Percentiles rank a stretch among this genome's conserved stretches.
Evolutionary conservation across 2,888 invertebrate species (phyloP).

Genomic region (Linyphia triangularis): DNA sequence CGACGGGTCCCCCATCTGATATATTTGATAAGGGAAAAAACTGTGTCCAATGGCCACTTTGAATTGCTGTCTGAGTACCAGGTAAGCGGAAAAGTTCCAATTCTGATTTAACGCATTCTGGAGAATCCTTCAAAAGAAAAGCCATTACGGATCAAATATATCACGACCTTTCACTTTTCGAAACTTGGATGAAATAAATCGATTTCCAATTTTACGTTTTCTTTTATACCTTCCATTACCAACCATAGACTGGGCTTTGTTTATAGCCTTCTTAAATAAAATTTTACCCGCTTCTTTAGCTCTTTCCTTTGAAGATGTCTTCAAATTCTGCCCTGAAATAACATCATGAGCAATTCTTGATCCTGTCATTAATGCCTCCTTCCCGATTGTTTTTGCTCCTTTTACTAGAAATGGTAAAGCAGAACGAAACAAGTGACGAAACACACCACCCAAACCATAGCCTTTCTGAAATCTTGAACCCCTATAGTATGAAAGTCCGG

Average conservation of each 20-base stretch:
- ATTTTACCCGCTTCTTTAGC: conserved; percentile 3
- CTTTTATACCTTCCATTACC: conserved; percentile 18
- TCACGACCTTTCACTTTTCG: conserved; percentile 2
- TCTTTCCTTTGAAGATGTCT: neutral
- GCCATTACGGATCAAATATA: neutral
- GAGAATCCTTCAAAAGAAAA: neutral
- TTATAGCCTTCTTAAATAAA: neutral
- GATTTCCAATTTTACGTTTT: neutral
- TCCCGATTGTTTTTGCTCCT: conserved; percentile 31
- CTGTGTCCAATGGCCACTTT: conserved; percentile 25
- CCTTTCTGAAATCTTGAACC: conserved; percentile 18
- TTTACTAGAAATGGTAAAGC: conserved; percentile 29
- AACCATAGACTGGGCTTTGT: neutral
- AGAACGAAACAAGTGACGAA: conserved; percentile 25
- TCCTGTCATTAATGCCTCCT: conserved; percentile 15
- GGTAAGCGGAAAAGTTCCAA: conserved; percentile 12
- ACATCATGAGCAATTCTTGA: conserved; percentile 22
- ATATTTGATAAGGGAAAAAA: conserved; percentile 6
- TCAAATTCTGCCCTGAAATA: neutral
- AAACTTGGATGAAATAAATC: neutral
- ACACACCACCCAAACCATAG: conserved; percentile 14
- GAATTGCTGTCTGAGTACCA: neutral
- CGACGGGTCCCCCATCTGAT: conserved; percentile 9
- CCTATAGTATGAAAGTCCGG: conserved; percentile 9
- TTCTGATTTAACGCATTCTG: conserved; percentile 18